Percentiles rank a stretch among this genome's conserved stretches.
Conservation (phyloP, 2,113 vertebrate species). For the Megaptera novaeangliae region DNA sequence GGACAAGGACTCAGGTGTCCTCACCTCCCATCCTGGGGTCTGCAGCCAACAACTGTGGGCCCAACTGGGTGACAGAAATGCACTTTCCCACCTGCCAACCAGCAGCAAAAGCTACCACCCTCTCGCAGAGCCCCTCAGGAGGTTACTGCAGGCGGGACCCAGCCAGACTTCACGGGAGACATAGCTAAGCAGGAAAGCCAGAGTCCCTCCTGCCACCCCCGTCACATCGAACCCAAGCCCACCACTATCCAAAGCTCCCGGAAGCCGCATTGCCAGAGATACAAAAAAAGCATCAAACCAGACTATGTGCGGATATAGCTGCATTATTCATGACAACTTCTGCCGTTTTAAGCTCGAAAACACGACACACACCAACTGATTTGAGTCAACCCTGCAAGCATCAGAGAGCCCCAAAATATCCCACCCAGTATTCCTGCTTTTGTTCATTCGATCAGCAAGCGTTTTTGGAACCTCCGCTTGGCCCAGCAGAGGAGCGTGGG, state of each 20-base stretch:
- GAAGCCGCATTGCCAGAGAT: neutral
- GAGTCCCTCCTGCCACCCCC: neutral
- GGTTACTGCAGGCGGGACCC: neutral
- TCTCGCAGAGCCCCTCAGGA: neutral
- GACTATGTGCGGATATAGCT: fast-evolving
- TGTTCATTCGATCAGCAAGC: neutral
- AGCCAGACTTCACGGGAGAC: neutral
- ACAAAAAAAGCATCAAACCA: neutral
- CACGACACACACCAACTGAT: fast-evolving
- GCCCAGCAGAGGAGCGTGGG: neutral
- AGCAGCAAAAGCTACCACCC: neutral
- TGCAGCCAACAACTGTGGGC: neutral
- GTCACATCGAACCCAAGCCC: fast-evolving
- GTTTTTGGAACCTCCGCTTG: neutral
- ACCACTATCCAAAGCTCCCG: neutral
- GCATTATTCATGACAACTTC: neutral
- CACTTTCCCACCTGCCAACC: neutral
- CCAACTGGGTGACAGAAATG: neutral
- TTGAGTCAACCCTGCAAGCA: neutral
- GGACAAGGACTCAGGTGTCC: neutral
- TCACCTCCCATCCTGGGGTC: neutral
- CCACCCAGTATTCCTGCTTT: neutral
- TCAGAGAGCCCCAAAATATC: neutral
- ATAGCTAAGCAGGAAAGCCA: neutral
- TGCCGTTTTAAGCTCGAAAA: neutral